phyloP scores from a whole-genome alignment of 2,888 invertebrate species.

The Achlya flavicornis region DNA sequence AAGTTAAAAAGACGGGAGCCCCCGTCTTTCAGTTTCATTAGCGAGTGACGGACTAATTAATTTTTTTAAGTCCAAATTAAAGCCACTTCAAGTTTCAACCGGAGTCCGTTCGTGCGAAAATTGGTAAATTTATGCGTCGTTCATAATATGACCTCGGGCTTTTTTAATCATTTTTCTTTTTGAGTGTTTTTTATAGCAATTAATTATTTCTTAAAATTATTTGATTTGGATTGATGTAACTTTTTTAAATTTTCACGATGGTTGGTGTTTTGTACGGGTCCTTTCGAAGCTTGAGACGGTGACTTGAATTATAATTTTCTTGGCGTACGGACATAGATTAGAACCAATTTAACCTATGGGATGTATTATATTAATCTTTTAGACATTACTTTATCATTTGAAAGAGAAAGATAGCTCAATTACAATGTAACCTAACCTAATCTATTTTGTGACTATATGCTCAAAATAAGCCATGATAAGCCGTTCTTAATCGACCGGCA shows the following conservation, averaged over 20 bases:
- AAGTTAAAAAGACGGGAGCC: conserved; percentile 28
- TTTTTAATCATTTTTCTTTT: conserved; percentile 66
- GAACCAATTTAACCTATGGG: no score
- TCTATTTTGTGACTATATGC: no score
- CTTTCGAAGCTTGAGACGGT: no score
- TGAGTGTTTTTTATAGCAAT: conserved; percentile 18
- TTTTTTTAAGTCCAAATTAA: conserved; percentile 68
- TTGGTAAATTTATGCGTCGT: conserved; percentile 69
- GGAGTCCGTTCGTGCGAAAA: conserved; percentile 68
- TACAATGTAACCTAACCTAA: no score
- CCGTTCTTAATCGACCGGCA: no score
- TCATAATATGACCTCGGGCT: conserved; percentile 67
- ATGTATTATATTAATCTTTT: no score
- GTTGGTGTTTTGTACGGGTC: not conserved
- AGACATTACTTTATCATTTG: no score
- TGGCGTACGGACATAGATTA: no score
- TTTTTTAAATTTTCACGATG: not conserved
- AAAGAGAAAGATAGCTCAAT: no score
- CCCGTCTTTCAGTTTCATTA: conserved; percentile 50
- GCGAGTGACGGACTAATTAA: conserved; percentile 71
- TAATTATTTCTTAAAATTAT: conserved; percentile 10
- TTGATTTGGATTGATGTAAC: not conserved
- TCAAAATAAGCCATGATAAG: no score
- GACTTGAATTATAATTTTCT: no score
- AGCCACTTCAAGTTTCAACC: conserved; percentile 42